Percentiles rank a stretch among this genome's conserved stretches.
phyloP scores from a whole-genome alignment of 2,888 invertebrate genomes.

The Serripes groenlandicus region DNA sequence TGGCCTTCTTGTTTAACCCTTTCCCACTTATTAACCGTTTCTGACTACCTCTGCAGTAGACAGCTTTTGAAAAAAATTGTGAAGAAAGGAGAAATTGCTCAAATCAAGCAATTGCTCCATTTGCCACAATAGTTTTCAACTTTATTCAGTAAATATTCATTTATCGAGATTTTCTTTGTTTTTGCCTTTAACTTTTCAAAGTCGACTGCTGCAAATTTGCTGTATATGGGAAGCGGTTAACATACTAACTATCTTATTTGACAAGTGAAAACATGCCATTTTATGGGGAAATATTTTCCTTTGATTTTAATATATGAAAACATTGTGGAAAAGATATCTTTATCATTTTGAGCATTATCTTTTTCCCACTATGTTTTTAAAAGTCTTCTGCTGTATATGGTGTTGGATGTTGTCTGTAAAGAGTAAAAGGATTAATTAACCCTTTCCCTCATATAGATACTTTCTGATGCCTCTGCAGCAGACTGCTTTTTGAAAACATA shows the following conservation, averaged over 20 bases:
- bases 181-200: background rate
- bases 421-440: background rate
- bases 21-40: background rate
- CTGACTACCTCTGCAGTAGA: background rate
- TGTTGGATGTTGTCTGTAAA: background rate
- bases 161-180: too few relatives aligned
- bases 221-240: background rate
- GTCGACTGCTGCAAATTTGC: background rate
- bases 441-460: background rate
- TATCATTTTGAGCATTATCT: background rate
- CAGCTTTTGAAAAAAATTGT: background rate
- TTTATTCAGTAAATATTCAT: too few relatives aligned
- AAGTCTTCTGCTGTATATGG: background rate
- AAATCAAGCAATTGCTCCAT: background rate
- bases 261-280: too few relatives aligned
- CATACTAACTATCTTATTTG: too few relatives aligned
- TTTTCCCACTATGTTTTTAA: background rate
- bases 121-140: too few relatives aligned
- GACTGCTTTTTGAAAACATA: background rate
- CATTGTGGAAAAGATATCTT: too few relatives aligned
- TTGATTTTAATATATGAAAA: too few relatives aligned
- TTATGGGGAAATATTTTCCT: too few relatives aligned
- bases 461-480: background rate
- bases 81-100: background rate
- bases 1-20: background rate